Evolutionary conservation across 2,113 vertebrate genomes (phyloP), one percentile per base, ranked within the genome.

Genomic region (Alethe castanea): DNA sequence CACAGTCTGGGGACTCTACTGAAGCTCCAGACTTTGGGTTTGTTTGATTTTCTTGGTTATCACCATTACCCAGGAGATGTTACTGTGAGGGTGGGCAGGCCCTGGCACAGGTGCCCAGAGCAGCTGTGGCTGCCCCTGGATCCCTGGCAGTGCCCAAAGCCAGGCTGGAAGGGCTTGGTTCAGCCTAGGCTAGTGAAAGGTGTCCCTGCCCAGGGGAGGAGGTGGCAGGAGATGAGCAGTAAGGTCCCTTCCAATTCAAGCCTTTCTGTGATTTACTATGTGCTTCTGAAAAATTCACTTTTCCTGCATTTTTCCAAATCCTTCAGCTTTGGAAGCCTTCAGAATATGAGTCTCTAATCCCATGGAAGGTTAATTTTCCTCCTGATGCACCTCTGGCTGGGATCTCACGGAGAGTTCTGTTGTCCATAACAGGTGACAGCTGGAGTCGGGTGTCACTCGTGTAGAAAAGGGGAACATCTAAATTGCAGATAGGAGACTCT

Each of bases 181-280:
- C 13, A n/a, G 0, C 8, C 35, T 50, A 50, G 42, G 35, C 8
- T 0, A 6, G 18, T 6, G 48, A 17, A 0, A 57, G 31, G 6
- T 36, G 35, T 80, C 35, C 24, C 42, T 80, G 40, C 25, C 25
- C 42, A 23, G 50, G 36, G 44, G 14, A 28, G 22, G 45, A 17
- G 20, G 1, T 47, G 31, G 11, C 0, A 19, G 0, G 0, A 1
- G 31, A 4, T 59, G 76, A 0, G 5, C 11, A 65, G 36, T 44
- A 5, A 23, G 4, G 5, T 26, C 31, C 18, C 18, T 65, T 36
- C 36, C 29, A 59, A 2, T 33, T 28, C 44, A 38, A 12, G 11
- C 19, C 31, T 18, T n/a, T n/a, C 23, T 52, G 18, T 42, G 18
- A 65, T 65, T 57, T 36, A 66, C 23, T 29, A 1, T 1, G 7